Conservation (phyloP, 2,113 vertebrate genomes). For the Urocitellus parryii region DNA sequence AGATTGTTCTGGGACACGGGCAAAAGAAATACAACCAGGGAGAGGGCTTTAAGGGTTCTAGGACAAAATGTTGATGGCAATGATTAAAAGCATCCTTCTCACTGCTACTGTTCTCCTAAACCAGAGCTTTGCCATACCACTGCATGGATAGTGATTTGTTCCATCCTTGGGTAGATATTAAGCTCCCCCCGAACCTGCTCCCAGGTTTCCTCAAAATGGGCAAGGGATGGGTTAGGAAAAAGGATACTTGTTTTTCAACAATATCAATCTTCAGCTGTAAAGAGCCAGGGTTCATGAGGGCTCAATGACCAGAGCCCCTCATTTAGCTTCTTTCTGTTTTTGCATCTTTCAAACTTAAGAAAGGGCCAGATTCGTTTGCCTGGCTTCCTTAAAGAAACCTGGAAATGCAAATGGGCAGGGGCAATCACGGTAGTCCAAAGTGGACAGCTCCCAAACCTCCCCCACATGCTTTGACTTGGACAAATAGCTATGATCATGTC, state of each 20-base stretch:
- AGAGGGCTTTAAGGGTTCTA: not conserved
- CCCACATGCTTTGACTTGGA: not conserved
- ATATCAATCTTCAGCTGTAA: slow-evolving; percentile 21
- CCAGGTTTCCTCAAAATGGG: not conserved
- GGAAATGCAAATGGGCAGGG: not conserved
- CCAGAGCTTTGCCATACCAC: not conserved
- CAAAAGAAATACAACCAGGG: not conserved
- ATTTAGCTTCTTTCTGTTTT: slow-evolving; percentile 53
- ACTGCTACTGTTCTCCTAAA: slow-evolving; percentile 24
- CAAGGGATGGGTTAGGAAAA: not conserved
- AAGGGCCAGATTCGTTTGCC: slow-evolving; percentile 20
- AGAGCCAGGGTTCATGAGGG: not conserved
- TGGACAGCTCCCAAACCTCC: not conserved
- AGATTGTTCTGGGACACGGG: slow-evolving; percentile 74
- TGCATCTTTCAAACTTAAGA: slow-evolving; percentile 58
- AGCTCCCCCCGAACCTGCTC: not conserved
- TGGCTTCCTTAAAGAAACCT: slow-evolving; percentile 50
- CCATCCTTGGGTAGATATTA: slow-evolving; percentile 16
- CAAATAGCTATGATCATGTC: not conserved
- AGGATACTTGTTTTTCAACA: not conserved
- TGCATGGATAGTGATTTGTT: slow-evolving; percentile 23
- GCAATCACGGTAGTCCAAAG: not conserved
- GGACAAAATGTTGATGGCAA: slow-evolving; percentile 7
- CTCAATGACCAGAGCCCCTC: not conserved
- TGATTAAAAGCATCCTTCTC: slow-evolving; percentile 26